phyloP scores from a whole-genome alignment of 2,797 vertebrate genomes.

The Hyperoplus lanceolatus region DNA sequence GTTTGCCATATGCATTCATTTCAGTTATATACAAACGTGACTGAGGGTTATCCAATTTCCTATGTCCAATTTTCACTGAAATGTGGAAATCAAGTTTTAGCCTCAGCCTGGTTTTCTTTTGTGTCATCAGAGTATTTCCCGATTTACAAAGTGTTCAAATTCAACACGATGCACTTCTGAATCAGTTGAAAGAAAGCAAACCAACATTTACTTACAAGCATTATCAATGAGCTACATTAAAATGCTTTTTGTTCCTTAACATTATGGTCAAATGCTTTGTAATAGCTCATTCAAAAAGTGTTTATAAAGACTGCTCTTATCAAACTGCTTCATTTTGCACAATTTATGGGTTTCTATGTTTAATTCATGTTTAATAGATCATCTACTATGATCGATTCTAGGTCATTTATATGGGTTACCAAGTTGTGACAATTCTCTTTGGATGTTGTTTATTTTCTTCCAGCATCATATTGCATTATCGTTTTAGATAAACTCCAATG shows the following conservation, averaged over 20 bases:
- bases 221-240: conserved; percentile 4
- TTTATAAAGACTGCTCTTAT: conserved; percentile 4
- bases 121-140: conserved; percentile 17
- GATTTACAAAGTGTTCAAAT: conserved; percentile 24
- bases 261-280: no score
- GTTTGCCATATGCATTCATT: conserved; percentile 46
- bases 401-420: conserved; percentile 30
- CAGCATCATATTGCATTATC: conserved; percentile 23
- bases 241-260: not conserved
- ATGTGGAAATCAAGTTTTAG: conserved; percentile 39
- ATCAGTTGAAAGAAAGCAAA: not conserved
- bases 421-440: conserved; percentile 37
- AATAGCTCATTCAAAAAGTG: not conserved
- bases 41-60: not conserved
- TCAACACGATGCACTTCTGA: conserved; percentile 24
- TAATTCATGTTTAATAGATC: conserved; percentile 9
- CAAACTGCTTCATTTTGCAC: not conserved
- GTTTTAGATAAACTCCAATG: conserved; percentile 23
- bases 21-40: conserved; percentile 37
- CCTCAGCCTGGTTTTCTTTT: conserved; percentile 30
- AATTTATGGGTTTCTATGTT: not conserved
- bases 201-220: conserved; percentile 19
- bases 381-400: conserved; percentile 15
- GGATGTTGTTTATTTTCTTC: conserved; percentile 28
- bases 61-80: conserved; percentile 31